Base-by-base conservation (phyloP, 2,113 vertebrate genomes). In the Gadus chalcogrammus region DNA sequence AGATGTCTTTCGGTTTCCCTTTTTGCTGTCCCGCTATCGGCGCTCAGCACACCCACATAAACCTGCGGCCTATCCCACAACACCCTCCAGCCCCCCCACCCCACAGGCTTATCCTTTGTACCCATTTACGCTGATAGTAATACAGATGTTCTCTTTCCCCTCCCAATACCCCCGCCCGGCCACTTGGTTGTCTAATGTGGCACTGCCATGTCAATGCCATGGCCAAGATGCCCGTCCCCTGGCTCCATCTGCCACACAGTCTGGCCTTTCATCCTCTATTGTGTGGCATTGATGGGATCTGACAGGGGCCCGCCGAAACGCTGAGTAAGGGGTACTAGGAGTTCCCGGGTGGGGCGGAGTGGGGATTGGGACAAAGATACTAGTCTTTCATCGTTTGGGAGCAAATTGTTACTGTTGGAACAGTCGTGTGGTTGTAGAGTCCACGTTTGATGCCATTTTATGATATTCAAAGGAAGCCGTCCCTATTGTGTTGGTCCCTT, bases 251-350 rank as follows among this genome's bases (percentile, higher is more conserved):
- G 88, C 71, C 9, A 35, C 53, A 35, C 64, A 62, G 67, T 17
- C 66, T 55, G 1, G 65, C 66, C 79, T 90, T 89, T 89, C 76
- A 88, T 91, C 85, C 65, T 61, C 75, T 71, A 77, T 86, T 87
- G 78, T 89, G 77, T 67, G 75, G 77, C 64, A 1, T 7, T 89
- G 86, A 91, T 90, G 77, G 72, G 76, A 82, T 64, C 73, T 89
- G 87, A 90, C 84, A 86, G 77, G 69, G 68, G 67, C 73, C 82
- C 20, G 64, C 66, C 56, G 59, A 74, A 89, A 76, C 81, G 86
- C 86, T 85, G 85, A 89, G 76, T 85, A 82, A 90, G 71, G 64
- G 48, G 77, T 79, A 80, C 48, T 20, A 28, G 69, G 68, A 65
- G 38, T 82, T 72, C 42, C 17, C 55, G 22, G 15, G 55, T 15